These are phyloP conservation scores for Scaptomyza hsui DNA, from an alignment of 1,140 invertebrate species.

Conservation along the genomic window DNA sequence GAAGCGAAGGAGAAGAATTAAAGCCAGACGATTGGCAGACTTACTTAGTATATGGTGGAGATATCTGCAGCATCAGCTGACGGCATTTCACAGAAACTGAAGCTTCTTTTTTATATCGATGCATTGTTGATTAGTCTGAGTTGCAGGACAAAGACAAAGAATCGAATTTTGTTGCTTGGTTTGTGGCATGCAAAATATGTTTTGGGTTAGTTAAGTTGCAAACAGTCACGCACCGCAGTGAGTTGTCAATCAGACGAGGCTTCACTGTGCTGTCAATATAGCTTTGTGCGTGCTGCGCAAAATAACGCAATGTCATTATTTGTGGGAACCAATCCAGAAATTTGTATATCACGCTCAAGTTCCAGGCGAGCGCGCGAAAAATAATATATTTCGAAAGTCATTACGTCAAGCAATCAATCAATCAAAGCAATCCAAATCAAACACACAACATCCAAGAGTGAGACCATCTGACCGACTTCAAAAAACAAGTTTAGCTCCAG, in stretches of 20 bases:
- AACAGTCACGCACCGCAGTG: constrained; percentile 39
- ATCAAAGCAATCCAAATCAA: constrained; percentile 72
- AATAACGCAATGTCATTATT: constrained; percentile 77
- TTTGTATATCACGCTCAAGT: constrained; percentile 46
- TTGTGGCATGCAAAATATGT: constrained; percentile 40
- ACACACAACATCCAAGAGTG: constrained; percentile 75
- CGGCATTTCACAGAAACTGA: constrained; percentile 63
- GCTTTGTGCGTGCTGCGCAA: constrained; percentile 26
- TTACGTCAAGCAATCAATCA: constrained; percentile 81
- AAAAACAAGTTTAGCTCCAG: constrained; percentile 48
- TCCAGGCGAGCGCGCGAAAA: constrained; percentile 52
- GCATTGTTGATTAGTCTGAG: constrained; percentile 68
- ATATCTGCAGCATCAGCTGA: constrained; percentile 68
- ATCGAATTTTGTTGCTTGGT: not conserved
- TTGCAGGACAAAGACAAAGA: constrained; percentile 7
- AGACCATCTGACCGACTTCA: constrained; percentile 29
- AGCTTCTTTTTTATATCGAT: constrained; percentile 58
- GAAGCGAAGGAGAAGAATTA: not conserved
- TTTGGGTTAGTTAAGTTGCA: constrained; percentile 38
- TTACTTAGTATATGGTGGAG: constrained; percentile 13
- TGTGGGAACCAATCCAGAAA: constrained; percentile 74
- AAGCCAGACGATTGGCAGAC: constrained; percentile 26
- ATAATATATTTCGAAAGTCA: constrained; percentile 63
- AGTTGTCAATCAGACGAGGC: constrained; percentile 71
- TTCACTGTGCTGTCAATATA: constrained; percentile 33